Evolutionary conservation across 2,113 vertebrate species (phyloP), one percentile per base, ranked within the genome.

Genomic region (Hydropotes inermis): DNA sequence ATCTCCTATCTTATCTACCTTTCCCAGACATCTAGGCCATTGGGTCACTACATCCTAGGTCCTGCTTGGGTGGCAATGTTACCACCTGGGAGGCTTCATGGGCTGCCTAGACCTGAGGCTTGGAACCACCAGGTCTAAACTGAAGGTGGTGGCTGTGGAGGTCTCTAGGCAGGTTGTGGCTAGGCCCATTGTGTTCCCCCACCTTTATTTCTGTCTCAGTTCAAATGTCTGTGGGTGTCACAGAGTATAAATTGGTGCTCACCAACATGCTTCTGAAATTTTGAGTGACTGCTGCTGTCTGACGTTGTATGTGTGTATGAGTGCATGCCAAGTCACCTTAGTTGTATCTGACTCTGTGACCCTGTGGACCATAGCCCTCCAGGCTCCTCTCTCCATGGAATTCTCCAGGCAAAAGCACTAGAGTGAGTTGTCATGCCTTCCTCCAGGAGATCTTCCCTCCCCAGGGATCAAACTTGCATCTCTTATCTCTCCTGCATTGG

Each of bases 281-380:
- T 25, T 27, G 61, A 84, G 19, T 47, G 67, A 50, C n/a, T 17
- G 33, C 13, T 82, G 13, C 27, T 12, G 10, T 52, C 70, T 58
- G 89, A 67, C 83, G 36, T 30, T 27, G 1, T 36, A 3, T 28
- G 30, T 52, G 30, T 39, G n/a, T 39, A 70, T 39, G n/a, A 2
- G 2, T 39, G 19, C n/a, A 39, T 39, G 19, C 67, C 67, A 39
- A 39, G n/a, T 23, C n/a, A 36, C 67, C 39, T 70, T 21, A 23
- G n/a, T 39, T 0, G 0, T 36, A 5, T 23, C 67, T 1, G 5
- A 39, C 19, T 23, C 19, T 70, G 67, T 39, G 67, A 39, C 19
- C 1, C 67, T 39, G 6, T 43, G 70, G 36, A 76, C 70, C 11
- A 0, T 25, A 14, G 70, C 36, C 23, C 70, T 39, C 36, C 70